Evolutionary conservation across 2,113 vertebrate species (phyloP).

Genomic region (Muntiacus reevesi): DNA sequence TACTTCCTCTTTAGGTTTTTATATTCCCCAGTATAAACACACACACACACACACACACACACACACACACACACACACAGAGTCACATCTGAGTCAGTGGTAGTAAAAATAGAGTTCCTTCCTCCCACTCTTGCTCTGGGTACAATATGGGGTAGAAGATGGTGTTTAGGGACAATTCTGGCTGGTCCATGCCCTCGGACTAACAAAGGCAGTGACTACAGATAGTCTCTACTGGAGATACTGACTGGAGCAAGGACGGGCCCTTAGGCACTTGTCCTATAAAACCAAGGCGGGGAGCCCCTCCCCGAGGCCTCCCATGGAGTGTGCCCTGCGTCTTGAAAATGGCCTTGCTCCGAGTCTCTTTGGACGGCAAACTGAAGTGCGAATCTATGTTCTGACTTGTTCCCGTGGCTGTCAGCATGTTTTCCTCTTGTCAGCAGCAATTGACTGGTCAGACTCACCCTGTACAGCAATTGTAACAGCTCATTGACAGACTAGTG

Average conservation of each 20-base stretch:
- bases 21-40: background rate
- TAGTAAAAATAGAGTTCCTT: background rate
- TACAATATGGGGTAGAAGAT: background rate
- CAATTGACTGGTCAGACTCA: conserved; percentile 93
- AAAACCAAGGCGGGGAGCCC: background rate
- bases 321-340: conserved; percentile 80
- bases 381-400: conserved; percentile 96
- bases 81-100: background rate
- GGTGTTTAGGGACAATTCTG: background rate
- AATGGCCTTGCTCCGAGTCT: conserved; percentile 82
- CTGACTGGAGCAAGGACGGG: conserved; percentile 9
- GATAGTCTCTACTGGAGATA: background rate
- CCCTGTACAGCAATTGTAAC: conserved; percentile 90
- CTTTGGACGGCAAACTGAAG: conserved; percentile 86
- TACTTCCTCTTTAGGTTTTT: conserved; percentile 19
- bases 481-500: conserved; percentile 98
- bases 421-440: conserved; percentile 96
- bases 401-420: conserved; percentile 93
- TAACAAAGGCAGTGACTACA: conserved; percentile 19
- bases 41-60: background rate
- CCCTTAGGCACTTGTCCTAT: background rate
- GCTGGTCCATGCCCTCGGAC: background rate
- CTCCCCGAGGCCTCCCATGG: conserved; percentile 47
- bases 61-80: background rate
- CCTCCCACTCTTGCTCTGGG: background rate